Base-by-base conservation (phyloP, 2,797 vertebrate genomes). In the Telmatherina bonti region DNA sequence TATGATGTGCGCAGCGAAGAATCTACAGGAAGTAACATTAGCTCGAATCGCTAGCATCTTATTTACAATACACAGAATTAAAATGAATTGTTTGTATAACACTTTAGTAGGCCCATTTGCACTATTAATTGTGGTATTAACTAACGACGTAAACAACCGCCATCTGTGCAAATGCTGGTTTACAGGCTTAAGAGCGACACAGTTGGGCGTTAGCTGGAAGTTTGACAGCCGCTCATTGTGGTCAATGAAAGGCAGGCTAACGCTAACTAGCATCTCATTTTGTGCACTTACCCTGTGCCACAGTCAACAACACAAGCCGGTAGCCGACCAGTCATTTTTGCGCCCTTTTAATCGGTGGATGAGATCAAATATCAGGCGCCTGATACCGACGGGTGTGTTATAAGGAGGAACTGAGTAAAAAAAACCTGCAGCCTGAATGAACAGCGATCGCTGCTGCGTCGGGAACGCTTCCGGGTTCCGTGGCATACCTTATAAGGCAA, bases 221-320 rank as follows among this genome's bases (percentile, higher is more conserved):
- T 80, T 81, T 87, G 82, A 91, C 89, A 89, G 78, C 57, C 67
- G 58, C 76, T 66, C 57, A 41, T 72, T n/a, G 67, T 70, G 61
- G 35, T 76, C 74, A 87, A 72, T 69, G 72, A 30, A 55, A 70
- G 8, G 41, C 31, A 61, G 33, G 85, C 87, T 87, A 91, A 81
- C 5, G 84, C 85, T 83, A 86, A 30, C 76, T 67, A 83, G 82
- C 86, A 1, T 9, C 0, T 2, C 15, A 20, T 20, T 31, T 49
- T 1, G 18, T 20, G 7, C 7, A 79, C 91, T 88, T 20, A 92
- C 93, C 93, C 96, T 3, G 96, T 97, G 83, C 97, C 96, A 67
- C 95, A 96, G 90, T 97, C 96, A 24, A 97, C 95, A 75, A 97
- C 96, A 91, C 94, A 97, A 62, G 96, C 95, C 91, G 96, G 97